Base-by-base conservation (phyloP, 2,113 vertebrate species). In the Archocentrus centrarchus region DNA sequence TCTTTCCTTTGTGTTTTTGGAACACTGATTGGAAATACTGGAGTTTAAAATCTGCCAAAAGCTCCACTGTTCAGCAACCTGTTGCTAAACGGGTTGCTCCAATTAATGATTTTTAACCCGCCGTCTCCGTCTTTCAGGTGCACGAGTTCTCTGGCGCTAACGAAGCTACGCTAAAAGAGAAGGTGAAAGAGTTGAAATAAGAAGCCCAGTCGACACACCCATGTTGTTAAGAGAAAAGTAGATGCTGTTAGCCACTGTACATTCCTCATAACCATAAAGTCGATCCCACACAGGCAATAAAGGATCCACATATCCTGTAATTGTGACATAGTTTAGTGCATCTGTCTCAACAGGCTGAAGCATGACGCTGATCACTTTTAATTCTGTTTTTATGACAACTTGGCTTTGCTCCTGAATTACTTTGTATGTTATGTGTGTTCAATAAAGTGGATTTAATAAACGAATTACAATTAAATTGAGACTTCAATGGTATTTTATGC, bases 401-500 rank as follows among this genome's bases (percentile, higher is more conserved):
- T 79, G 68, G 53, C 35, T 80, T 57, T 60, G 24, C 53, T 50
- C 62, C 63, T 50, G 2, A 81, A 60, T 41, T 50, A 80, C 58
- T 75, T 81, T 85, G 35, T 84, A 37, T 41, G 10, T 60, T 17
- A 22, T 62, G 50, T 62, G 50, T 87, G 63, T 77, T 32, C n/a
- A 22, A 57, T 30, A 58, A n/a, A 27, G 70, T 84, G 64, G 66
- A 84, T 92, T 91, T 18, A 93, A 91, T 94, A 91, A 95, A 94
- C 60, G 32, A 83, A 7, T 32, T 47, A 32, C 35, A 59, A 24
- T 24, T 10, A 79, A 79, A 30, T 73, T n/a, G 1, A 27, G 13
- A 4, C 20, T 87, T 76, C 18, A 61, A 78, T 84, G 90, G 91
- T 82, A 88, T 95, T 95, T 96, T 95, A 92, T 93, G 95, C 94